These are phyloP conservation scores for Aegithalos caudatus DNA, from an alignment of 2,113 vertebrate genomes.

Conservation along the genomic window DNA sequence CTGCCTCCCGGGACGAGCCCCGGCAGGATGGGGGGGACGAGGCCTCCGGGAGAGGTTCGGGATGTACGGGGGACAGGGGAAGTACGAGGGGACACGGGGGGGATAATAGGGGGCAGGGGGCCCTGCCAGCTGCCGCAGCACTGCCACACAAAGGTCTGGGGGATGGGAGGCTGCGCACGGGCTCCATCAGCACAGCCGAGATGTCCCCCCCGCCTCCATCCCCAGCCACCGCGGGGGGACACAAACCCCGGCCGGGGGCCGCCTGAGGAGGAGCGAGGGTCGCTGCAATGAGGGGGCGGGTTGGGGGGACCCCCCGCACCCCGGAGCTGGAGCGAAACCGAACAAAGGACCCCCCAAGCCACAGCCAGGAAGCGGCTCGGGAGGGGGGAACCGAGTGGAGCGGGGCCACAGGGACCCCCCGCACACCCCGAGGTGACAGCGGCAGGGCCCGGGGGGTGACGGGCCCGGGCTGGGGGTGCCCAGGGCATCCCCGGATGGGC, in stretches of 20 bases:
- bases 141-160: conserved; percentile 18
- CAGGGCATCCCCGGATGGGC: not conserved
- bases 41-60: not conserved
- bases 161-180: not conserved
- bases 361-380: not conserved
- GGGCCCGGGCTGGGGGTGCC: not conserved
- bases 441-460: too few species aligned
- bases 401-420: not conserved
- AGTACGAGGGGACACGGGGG: too few species aligned
- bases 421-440: not conserved
- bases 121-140: not conserved
- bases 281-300: not conserved
- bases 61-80: not conserved
- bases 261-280: not conserved
- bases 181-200: not conserved
- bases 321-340: not conserved
- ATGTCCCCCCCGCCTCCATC: not conserved
- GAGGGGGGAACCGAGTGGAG: not conserved
- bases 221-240: not conserved
- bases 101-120: not conserved
- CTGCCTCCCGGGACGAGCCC: not conserved
- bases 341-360: not conserved
- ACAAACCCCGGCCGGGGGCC: not conserved
- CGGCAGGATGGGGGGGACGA: not conserved
- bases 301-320: not conserved